Conservation (phyloP, 2,888 invertebrate species). For the Diploptera punctata region DNA sequence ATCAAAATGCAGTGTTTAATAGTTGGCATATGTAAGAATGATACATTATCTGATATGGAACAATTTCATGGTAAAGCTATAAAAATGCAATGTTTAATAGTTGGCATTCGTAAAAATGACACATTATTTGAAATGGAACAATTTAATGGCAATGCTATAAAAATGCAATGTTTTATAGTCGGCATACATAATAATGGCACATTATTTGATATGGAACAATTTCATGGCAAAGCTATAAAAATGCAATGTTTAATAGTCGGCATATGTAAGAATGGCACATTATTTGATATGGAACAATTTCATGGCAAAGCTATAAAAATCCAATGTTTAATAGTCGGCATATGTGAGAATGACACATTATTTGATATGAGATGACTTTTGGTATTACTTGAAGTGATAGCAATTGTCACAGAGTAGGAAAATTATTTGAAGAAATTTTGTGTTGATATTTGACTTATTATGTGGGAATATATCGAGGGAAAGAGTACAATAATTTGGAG, state of each 20-base stretch:
- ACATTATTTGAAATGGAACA: not conserved
- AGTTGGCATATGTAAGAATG: not conserved
- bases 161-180: not conserved
- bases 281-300: not conserved
- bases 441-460: not conserved
- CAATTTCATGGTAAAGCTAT: not conserved
- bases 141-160: not conserved
- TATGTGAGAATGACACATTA: not conserved
- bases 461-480: not conserved
- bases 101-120: not conserved
- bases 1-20: not conserved
- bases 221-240: not conserved
- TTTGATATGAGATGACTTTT: not conserved
- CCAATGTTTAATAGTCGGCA: not conserved
- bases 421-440: not conserved
- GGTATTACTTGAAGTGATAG: not conserved
- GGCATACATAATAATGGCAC: not conserved
- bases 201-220: not conserved
- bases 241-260: not conserved
- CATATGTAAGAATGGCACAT: not conserved
- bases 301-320: too few species aligned
- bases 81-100: not conserved
- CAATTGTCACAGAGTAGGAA: not conserved
- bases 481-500: constrained; percentile 2
- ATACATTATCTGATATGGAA: not conserved